Conservation (phyloP, 2,888 invertebrate genomes). For the Onthophagus sagittarius region DNA sequence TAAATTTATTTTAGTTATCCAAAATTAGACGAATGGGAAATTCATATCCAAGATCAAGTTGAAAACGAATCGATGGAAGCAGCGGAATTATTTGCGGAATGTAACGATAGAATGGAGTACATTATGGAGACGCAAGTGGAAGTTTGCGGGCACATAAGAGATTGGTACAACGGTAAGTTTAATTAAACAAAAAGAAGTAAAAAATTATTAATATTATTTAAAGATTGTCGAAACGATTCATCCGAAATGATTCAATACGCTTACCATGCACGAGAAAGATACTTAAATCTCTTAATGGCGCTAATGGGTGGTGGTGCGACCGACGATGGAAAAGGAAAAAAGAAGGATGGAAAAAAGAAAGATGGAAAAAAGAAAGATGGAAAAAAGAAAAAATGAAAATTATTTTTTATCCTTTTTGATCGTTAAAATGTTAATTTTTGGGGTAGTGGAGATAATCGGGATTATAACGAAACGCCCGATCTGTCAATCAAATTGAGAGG, state of each 20-base stretch:
- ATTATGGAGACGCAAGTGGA: constrained; percentile 20
- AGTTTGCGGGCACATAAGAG: constrained; percentile 14
- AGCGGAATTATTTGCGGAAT: constrained; percentile 1
- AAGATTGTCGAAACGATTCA: constrained; percentile 17
- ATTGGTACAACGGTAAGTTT: constrained; percentile 19
- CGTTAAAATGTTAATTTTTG: too few species aligned
- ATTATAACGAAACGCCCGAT: too few species aligned
- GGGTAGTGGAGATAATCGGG: too few species aligned
- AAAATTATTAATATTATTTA: neutral
- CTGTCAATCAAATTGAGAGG: too few species aligned
- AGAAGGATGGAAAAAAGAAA: too few species aligned
- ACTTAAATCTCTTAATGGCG: constrained; percentile 15
- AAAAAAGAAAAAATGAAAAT: constrained; percentile 8
- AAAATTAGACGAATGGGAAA: constrained; percentile 15
- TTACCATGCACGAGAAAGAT: constrained; percentile 14
- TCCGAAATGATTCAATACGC: constrained; percentile 9
- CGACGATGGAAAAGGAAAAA: neutral
- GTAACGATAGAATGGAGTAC: constrained; percentile 19
- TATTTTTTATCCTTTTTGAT: neutral
- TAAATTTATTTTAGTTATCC: constrained; percentile 2
- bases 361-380: constrained; percentile 3
- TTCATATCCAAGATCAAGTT: neutral
- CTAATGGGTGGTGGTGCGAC: neutral
- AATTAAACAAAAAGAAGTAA: neutral
- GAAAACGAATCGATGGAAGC: constrained; percentile 13